Evolutionary conservation across 2,888 invertebrate genomes (phyloP).

Genomic region (Heliconius erato): DNA sequence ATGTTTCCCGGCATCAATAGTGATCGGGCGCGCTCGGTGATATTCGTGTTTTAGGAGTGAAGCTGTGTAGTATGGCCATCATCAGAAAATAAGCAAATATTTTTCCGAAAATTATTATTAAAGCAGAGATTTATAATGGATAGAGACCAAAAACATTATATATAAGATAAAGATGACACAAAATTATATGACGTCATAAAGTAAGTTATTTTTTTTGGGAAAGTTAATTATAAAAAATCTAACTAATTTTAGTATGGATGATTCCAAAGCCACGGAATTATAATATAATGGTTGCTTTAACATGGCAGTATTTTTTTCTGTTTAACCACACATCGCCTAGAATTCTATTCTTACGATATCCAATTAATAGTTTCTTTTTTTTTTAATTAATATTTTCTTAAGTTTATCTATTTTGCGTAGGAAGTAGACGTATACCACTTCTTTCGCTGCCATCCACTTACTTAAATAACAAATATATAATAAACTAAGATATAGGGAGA

Average conservation of each 20-base stretch:
- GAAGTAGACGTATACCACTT: neutral
- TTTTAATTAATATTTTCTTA: neutral
- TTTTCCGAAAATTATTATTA: neutral
- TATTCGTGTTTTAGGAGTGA: slow-evolving; percentile 64
- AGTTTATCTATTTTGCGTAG: neutral
- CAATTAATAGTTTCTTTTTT: neutral
- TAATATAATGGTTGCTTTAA: too few species aligned
- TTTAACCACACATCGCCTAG: neutral
- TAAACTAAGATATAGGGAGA: slow-evolving; percentile 45
- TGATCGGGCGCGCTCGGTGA: slow-evolving; percentile 67
- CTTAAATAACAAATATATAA: neutral
- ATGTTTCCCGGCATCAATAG: slow-evolving; percentile 81
- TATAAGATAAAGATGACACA: too few species aligned
- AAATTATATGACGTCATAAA: too few species aligned
- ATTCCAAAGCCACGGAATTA: too few species aligned
- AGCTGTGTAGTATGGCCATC: slow-evolving; percentile 69
- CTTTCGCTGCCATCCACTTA: neutral
- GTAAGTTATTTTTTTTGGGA: neutral
- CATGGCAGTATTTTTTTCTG: too few species aligned
- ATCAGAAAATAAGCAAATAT: neutral
- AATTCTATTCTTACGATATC: neutral
- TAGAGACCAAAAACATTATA: neutral
- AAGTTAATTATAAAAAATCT: neutral
- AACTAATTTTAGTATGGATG: neutral
- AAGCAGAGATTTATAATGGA: neutral